phyloP scores from a whole-genome alignment of 2,113 vertebrate genomes.

The Trachemys scripta region DNA sequence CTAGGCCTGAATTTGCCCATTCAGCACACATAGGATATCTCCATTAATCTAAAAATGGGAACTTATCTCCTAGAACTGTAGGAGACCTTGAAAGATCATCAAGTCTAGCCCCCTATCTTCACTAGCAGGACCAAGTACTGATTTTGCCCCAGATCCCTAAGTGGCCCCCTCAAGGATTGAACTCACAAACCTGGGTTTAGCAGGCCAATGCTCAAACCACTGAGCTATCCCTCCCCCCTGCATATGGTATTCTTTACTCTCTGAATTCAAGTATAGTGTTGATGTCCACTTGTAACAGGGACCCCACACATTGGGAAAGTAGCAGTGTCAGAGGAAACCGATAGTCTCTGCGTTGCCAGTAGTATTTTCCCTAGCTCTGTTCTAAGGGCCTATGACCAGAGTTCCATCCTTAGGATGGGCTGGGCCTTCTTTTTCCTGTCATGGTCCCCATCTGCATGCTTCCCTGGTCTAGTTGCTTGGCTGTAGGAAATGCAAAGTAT shows the following conservation, averaged over 20 bases:
- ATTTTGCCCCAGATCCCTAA: too few relatives aligned
- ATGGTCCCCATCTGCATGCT: not conserved
- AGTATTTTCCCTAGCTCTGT: constrained; percentile 20
- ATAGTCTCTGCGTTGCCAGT: not conserved
- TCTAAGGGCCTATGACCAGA: not conserved
- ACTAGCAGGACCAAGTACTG: too few relatives aligned
- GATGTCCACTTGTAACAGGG: not conserved
- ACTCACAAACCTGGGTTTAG: too few relatives aligned
- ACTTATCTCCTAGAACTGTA: too few relatives aligned
- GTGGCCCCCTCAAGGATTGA: too few relatives aligned
- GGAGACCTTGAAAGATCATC: too few relatives aligned
- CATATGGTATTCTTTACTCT: not conserved
- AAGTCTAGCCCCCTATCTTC: too few relatives aligned
- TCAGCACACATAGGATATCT: not conserved
- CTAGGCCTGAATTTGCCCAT: not conserved
- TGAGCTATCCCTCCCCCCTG: not conserved
- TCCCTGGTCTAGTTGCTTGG: not conserved
- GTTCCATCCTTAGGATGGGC: not conserved
- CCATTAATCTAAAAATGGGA: too few relatives aligned
- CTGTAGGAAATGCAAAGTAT: not conserved
- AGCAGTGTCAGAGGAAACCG: not conserved
- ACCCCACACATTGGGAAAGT: not conserved
- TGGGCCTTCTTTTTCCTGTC: not conserved
- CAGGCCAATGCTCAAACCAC: too few relatives aligned
- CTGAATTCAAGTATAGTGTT: not conserved